Percentiles rank a stretch among this genome's conserved stretches.
Evolutionary conservation across 2,113 vertebrate species (phyloP).

Genomic region (Phycodurus eques): DNA sequence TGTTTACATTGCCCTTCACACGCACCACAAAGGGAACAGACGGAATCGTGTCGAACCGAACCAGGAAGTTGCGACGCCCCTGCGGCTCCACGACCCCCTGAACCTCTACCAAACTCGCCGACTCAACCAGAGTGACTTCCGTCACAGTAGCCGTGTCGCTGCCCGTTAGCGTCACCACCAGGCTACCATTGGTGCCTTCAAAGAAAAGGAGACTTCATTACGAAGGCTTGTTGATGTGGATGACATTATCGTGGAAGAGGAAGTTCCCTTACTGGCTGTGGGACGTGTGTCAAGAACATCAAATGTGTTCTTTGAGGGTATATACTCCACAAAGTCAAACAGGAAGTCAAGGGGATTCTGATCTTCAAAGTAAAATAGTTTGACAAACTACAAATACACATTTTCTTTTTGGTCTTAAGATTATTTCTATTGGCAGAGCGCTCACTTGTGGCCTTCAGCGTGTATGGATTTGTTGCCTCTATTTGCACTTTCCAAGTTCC

Average conservation of each 20-base stretch:
- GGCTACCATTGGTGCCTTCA: conserved; percentile 40
- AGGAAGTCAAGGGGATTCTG: conserved; percentile 58
- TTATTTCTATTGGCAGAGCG: background rate
- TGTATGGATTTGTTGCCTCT: conserved; percentile 46
- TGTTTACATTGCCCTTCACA: conserved; percentile 33
- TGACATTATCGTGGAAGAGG: background rate
- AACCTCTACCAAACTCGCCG: conserved; percentile 23
- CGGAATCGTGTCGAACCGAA: conserved; percentile 38
- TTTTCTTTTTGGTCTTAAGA: too few species aligned
- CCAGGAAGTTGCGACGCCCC: conserved; percentile 34
- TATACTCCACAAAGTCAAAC: conserved; percentile 53
- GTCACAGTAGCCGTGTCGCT: conserved; percentile 38
- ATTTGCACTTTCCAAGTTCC: conserved; percentile 56
- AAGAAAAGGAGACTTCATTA: background rate
- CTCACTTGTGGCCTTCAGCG: conserved; percentile 61
- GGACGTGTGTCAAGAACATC: conserved; percentile 48
- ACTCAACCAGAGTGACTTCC: conserved; percentile 49
- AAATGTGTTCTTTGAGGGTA: conserved; percentile 24
- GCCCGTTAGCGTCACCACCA: conserved; percentile 56
- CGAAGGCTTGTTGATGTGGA: background rate
- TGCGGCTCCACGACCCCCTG: conserved; percentile 30
- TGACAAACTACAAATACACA: background rate
- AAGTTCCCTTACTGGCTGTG: conserved; percentile 37
- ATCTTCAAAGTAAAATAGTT: conserved; percentile 32
- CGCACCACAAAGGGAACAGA: conserved; percentile 41